phyloP scores from a whole-genome alignment of 1,140 invertebrate species.

The Lerema accius region DNA sequence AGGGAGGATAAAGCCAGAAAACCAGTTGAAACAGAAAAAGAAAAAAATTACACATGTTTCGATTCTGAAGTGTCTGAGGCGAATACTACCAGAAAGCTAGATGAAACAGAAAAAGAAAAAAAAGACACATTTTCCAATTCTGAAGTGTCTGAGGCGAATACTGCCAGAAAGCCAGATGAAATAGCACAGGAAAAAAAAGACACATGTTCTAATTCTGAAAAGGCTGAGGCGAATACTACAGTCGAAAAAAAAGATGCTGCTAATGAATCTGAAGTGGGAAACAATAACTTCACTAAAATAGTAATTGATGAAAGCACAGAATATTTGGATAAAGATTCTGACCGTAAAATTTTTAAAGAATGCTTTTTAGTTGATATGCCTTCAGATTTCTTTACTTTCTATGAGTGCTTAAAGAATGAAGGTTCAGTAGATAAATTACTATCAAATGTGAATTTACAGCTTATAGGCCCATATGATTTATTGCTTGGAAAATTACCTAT shows the following conservation, averaged over 20 bases:
- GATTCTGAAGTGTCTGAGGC: not conserved
- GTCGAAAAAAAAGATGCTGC: not conserved
- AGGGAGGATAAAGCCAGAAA: slow-evolving; percentile 48
- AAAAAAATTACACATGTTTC: not conserved
- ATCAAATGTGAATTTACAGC: slow-evolving; percentile 85
- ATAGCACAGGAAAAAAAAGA: slow-evolving; percentile 6
- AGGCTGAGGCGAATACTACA: not conserved
- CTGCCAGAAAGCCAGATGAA: not conserved
- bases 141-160: not conserved
- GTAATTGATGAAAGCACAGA: slow-evolving; percentile 25
- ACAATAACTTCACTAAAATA: slow-evolving; percentile 1
- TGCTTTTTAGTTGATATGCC: slow-evolving; percentile 95
- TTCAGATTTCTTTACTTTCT: slow-evolving; percentile 93
- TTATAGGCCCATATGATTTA: slow-evolving; percentile 95
- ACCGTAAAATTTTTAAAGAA: slow-evolving; percentile 84
- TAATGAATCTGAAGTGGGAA: slow-evolving; percentile 11
- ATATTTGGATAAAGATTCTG: slow-evolving; percentile 52
- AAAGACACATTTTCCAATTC: not conserved
- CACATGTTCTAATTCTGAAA: not conserved
- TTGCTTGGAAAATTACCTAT: slow-evolving; percentile 86
- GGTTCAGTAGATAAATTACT: slow-evolving; percentile 85
- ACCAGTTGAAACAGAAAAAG: slow-evolving; percentile 20
- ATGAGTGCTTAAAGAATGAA: slow-evolving; percentile 84
- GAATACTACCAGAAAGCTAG: not conserved
- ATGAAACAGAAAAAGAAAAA: slow-evolving; percentile 10